Evolutionary conservation across 1,140 invertebrate species (phyloP).

Genomic region (Venturia canescens): DNA sequence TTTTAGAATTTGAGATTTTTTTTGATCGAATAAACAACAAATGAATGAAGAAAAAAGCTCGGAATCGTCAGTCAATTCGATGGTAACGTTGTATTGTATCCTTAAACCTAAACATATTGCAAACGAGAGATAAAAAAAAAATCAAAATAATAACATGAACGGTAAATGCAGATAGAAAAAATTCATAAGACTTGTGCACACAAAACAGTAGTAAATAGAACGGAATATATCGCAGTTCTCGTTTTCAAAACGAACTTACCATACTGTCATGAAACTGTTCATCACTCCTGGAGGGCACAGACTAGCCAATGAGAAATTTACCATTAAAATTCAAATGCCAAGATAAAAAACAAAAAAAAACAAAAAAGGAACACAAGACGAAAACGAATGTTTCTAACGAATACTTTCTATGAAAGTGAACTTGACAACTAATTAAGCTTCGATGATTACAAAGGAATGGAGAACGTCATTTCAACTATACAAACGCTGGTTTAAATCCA

Average conservation of each 20-base stretch:
- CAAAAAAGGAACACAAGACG: not conserved
- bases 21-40: too few relatives aligned
- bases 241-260: constrained; percentile 82
- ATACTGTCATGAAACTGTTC: constrained; percentile 92
- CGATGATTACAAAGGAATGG: not conserved
- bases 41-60: not conserved
- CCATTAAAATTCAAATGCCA: constrained; percentile 67
- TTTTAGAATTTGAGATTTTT: too few relatives aligned
- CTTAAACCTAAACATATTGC: constrained; percentile 16
- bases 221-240: constrained; percentile 66
- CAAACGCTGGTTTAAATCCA: constrained; percentile 40
- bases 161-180: constrained; percentile 52
- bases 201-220: constrained; percentile 73
- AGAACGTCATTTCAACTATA: constrained; percentile 17
- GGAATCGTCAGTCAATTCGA: not conserved
- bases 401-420: constrained; percentile 31
- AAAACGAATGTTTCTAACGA: constrained; percentile 42
- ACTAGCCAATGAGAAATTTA: constrained; percentile 79
- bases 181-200: constrained; percentile 77
- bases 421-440: not conserved
- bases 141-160: constrained; percentile 44
- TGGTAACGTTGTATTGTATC: constrained; percentile 4
- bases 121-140: constrained; percentile 31
- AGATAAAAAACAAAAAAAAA: not conserved
- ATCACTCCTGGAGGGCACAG: constrained; percentile 90